Conservation (phyloP, 2,888 invertebrate species). For the Plemyria rubiginata region DNA sequence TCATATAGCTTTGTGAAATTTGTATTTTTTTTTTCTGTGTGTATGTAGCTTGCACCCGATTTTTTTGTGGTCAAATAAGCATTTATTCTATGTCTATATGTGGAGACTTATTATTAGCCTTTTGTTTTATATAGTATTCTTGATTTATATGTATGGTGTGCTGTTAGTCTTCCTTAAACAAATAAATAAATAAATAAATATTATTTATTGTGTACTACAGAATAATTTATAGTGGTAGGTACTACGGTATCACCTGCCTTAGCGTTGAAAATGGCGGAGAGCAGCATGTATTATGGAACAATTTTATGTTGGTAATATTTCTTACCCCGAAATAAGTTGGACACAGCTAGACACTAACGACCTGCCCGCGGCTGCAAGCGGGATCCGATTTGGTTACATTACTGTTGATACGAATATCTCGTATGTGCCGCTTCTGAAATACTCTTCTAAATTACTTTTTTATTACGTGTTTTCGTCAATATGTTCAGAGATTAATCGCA, state of each 20-base stretch:
- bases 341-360: slow-evolving; percentile 35
- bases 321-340: slow-evolving; percentile 26
- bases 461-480: slow-evolving; percentile 15
- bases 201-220: too few relatives aligned
- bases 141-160: too few relatives aligned
- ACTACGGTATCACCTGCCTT: neutral
- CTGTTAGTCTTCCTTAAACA: too few relatives aligned
- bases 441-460: slow-evolving; percentile 28
- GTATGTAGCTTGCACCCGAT: too few relatives aligned
- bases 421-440: slow-evolving; percentile 21
- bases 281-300: slow-evolving; percentile 11
- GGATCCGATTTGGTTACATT: slow-evolving; percentile 36
- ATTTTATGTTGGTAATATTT: slow-evolving; percentile 22
- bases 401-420: slow-evolving; percentile 23
- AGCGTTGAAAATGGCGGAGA: slow-evolving; percentile 2
- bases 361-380: slow-evolving; percentile 30
- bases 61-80: too few relatives aligned
- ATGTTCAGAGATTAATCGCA: neutral
- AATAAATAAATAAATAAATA: too few relatives aligned
- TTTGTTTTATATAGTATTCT: too few relatives aligned
- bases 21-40: too few relatives aligned
- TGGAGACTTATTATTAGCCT: too few relatives aligned
- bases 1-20: too few relatives aligned
- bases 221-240: too few relatives aligned
- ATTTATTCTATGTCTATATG: too few relatives aligned